phyloP scores from a whole-genome alignment of 2,888 invertebrate genomes.

The Phyllotreta striolata region DNA sequence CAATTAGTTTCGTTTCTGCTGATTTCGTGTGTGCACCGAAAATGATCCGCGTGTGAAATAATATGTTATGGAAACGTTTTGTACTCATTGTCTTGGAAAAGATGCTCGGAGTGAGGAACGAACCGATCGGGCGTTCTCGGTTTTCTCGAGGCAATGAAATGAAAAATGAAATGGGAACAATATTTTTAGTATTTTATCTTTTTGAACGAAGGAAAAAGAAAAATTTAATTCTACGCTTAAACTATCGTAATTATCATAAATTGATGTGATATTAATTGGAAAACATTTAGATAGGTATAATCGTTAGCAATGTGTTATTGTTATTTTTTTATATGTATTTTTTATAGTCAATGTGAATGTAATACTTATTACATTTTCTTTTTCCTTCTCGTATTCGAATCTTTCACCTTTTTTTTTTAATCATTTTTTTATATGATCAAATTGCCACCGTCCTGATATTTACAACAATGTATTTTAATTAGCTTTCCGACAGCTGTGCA shows the following conservation, averaged over 20 bases:
- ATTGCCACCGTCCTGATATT: constrained; percentile 60
- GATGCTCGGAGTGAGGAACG: background rate
- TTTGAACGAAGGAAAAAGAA: constrained; percentile 22
- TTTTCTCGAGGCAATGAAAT: constrained; percentile 28
- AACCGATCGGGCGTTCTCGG: constrained; percentile 1
- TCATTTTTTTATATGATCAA: constrained; percentile 45
- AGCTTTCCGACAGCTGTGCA: constrained; percentile 54
- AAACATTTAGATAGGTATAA: constrained; percentile 21
- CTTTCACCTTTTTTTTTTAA: constrained; percentile 36
- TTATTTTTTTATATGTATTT: constrained; percentile 14
- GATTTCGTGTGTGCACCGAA: constrained; percentile 22
- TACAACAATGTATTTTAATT: constrained; percentile 49
- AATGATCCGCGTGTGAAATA: constrained; percentile 23
- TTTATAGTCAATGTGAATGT: constrained; percentile 18
- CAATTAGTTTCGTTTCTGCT: constrained; percentile 5
- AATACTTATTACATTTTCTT: constrained; percentile 20
- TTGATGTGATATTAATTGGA: constrained; percentile 20
- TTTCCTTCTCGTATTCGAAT: constrained; percentile 19
- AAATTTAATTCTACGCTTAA: constrained; percentile 17
- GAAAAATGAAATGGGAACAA: constrained; percentile 33
- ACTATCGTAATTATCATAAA: constrained; percentile 13
- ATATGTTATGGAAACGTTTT: constrained; percentile 23
- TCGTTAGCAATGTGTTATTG: constrained; percentile 23
- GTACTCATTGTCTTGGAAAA: constrained; percentile 27
- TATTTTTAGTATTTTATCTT: constrained; percentile 22